phyloP scores from a whole-genome alignment of 2,797 vertebrate species.

The Anableps anableps region DNA sequence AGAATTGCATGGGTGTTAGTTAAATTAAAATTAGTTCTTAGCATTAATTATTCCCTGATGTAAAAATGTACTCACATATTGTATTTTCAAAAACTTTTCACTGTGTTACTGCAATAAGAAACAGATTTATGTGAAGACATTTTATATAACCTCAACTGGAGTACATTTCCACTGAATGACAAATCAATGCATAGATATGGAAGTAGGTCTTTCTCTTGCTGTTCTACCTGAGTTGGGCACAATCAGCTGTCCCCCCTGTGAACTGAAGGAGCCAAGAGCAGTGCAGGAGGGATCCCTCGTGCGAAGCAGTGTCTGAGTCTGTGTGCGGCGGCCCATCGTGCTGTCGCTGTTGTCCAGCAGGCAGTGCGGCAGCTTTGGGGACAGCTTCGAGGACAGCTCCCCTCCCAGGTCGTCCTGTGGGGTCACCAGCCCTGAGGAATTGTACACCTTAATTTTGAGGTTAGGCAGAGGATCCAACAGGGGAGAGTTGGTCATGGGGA shows the following conservation, averaged over 20 bases:
- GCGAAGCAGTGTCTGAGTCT: constrained; percentile 93
- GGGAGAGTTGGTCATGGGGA: constrained; percentile 98
- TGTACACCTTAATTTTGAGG: constrained; percentile 98
- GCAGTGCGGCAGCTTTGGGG: constrained; percentile 92
- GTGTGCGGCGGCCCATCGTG: constrained; percentile 90
- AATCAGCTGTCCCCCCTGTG: constrained; percentile 94
- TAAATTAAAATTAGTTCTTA: not conserved
- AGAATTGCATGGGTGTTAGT: too few species aligned
- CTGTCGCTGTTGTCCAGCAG: constrained; percentile 88
- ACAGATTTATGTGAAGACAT: not conserved
- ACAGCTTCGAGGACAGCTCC: constrained; percentile 92
- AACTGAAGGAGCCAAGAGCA: constrained; percentile 94
- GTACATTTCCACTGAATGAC: not conserved
- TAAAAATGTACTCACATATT: not conserved
- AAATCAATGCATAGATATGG: not conserved
- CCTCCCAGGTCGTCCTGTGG: constrained; percentile 93
- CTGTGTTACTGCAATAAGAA: not conserved
- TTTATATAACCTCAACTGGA: not conserved
- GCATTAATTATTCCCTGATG: not conserved
- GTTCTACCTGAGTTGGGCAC: constrained; percentile 93
- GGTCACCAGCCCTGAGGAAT: constrained; percentile 91
- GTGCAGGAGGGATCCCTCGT: constrained; percentile 94
- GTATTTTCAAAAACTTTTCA: not conserved
- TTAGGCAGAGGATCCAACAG: constrained; percentile 96
- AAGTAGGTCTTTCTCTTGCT: not conserved